Percentiles rank a stretch among this genome's conserved stretches.
phyloP scores from a whole-genome alignment of 2,888 invertebrate species.

The Protonemura montana region DNA sequence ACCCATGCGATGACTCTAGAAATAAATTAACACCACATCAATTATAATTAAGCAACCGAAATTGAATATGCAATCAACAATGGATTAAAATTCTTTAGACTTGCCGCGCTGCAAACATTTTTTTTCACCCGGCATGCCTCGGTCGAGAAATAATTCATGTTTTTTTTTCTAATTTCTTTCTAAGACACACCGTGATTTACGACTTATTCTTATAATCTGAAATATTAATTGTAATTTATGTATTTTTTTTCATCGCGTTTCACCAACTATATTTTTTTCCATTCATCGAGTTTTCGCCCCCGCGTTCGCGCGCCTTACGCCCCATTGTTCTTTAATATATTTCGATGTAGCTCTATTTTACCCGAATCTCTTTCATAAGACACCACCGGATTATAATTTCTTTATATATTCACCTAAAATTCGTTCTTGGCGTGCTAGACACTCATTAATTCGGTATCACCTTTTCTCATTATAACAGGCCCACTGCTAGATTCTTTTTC shows the following conservation, averaged over 20 bases:
- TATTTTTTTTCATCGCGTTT: conserved; percentile 35
- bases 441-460: conserved; percentile 36
- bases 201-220: conserved; percentile 37
- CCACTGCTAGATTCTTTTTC: background rate
- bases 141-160: background rate
- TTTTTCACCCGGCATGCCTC: background rate
- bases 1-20: background rate
- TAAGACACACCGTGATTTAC: conserved; percentile 32
- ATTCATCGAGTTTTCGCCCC: background rate
- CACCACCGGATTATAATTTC: conserved; percentile 14
- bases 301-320: background rate
- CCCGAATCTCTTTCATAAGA: background rate
- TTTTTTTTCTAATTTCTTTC: conserved; percentile 17
- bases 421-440: conserved; percentile 27
- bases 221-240: conserved; percentile 41
- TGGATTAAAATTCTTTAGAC: conserved; percentile 7
- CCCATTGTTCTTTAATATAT: conserved; percentile 34
- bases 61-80: conserved; percentile 17
- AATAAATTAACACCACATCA: conserved; percentile 27
- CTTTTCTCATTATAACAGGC: conserved; percentile 35
- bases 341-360: conserved; percentile 21
- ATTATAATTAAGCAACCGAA: conserved; percentile 20
- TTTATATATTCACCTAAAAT: conserved; percentile 31
- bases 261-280: background rate
- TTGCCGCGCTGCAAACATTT: background rate